These are phyloP conservation scores for Gymnoscelis rufifasciata DNA, from an alignment of 2,888 invertebrate species.

Conservation along the genomic window DNA sequence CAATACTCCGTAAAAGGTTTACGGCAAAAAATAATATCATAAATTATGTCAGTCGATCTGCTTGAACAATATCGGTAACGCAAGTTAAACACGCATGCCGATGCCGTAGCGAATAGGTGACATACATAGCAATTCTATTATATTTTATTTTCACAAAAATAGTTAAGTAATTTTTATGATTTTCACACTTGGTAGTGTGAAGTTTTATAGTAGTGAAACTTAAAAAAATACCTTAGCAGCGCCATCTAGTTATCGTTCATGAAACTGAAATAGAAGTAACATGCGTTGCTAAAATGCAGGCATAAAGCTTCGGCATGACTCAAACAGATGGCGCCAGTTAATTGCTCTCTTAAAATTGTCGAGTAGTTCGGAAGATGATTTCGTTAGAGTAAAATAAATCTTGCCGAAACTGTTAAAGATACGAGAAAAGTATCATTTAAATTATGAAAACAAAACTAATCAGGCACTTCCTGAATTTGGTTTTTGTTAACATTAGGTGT, in stretches of 20 bases:
- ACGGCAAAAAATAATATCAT: conserved; percentile 4
- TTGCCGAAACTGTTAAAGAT: no score
- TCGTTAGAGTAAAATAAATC: no score
- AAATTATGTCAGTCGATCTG: conserved; percentile 17
- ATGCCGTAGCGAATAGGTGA: neutral
- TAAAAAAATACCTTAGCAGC: no score
- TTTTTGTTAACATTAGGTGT: neutral
- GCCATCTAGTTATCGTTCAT: conserved; percentile 44
- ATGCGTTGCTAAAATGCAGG: conserved; percentile 21
- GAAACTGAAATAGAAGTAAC: conserved; percentile 8
- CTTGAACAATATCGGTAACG: conserved; percentile 14
- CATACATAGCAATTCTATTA: no score
- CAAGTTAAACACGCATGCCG: conserved; percentile 16
- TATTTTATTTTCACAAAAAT: no score
- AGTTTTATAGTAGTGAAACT: no score
- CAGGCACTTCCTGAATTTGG: no score
- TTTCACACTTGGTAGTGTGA: no score
- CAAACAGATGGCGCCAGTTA: conserved; percentile 42
- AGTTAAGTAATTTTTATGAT: no score
- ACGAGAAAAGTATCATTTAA: no score
- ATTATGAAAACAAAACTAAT: no score
- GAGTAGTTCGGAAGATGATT: neutral
- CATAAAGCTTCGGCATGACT: conserved; percentile 24
- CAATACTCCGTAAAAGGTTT: conserved; percentile 6
- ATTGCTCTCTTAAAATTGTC: neutral